Conservation (phyloP, 2,888 invertebrate species). For the Ypsolopha sequella region DNA sequence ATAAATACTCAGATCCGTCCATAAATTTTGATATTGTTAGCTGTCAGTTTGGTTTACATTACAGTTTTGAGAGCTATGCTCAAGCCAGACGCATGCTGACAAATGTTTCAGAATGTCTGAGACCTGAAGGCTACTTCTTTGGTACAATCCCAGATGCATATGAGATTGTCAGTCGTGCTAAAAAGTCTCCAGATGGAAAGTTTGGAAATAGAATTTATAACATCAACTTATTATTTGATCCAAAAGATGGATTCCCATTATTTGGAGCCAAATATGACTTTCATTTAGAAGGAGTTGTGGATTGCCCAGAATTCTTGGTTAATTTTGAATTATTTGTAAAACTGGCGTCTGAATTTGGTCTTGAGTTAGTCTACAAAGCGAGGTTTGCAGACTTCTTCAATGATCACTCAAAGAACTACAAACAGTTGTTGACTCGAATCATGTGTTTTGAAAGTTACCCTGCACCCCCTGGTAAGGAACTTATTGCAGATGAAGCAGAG, state of each 20-base stretch:
- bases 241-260: constrained; percentile 76
- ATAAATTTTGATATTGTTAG: constrained; percentile 90
- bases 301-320: constrained; percentile 98
- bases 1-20: constrained; percentile 82
- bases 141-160: constrained; percentile 96
- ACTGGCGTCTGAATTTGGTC: constrained; percentile 77
- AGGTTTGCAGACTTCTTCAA: constrained; percentile 86
- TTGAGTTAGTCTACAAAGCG: constrained; percentile 76
- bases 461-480: constrained; percentile 61
- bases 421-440: constrained; percentile 79
- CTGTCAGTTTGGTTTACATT: constrained; percentile 99
- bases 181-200: constrained; percentile 63
- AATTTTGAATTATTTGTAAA: constrained; percentile 89
- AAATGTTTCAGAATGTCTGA: constrained; percentile 92
- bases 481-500: constrained; percentile 74
- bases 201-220: constrained; percentile 87
- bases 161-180: constrained; percentile 85
- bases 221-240: constrained; percentile 79
- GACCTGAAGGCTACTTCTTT: constrained; percentile 94
- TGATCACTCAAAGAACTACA: constrained; percentile 59
- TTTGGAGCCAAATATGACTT: constrained; percentile 98
- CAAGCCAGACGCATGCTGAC: constrained; percentile 94
- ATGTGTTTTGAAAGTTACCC: constrained; percentile 86
- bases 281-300: constrained; percentile 94
- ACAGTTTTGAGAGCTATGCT: constrained; percentile 89